Evolutionary conservation across 2,797 vertebrate genomes (phyloP).

Genomic region (Heliangelus exortis): DNA sequence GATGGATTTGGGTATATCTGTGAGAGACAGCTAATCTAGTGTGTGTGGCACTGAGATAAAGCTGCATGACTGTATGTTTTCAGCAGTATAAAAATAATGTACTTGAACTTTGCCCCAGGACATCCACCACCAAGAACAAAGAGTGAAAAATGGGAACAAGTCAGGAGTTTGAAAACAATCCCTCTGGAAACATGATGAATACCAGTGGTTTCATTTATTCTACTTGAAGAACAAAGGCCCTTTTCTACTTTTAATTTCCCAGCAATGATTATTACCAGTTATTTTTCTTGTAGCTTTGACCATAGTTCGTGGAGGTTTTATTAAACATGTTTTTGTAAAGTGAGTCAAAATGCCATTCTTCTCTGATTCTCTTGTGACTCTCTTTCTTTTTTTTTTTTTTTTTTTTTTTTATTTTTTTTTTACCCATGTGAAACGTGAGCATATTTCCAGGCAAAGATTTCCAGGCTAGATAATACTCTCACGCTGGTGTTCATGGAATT

Average conservation of each 20-base stretch:
- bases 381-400: background rate
- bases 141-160: slow-evolving; percentile 59
- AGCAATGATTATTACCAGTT: slow-evolving; percentile 70
- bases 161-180: slow-evolving; percentile 66
- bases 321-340: slow-evolving; percentile 64
- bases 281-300: slow-evolving; percentile 69
- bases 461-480: slow-evolving; percentile 42
- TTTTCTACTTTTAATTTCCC: slow-evolving; percentile 73
- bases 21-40: background rate
- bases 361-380: slow-evolving; percentile 28
- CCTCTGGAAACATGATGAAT: slow-evolving; percentile 68
- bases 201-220: slow-evolving; percentile 66
- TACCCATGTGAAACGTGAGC: slow-evolving; percentile 2
- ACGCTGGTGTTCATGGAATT: slow-evolving; percentile 20
- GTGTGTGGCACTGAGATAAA: background rate
- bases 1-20: fast-evolving
- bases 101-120: slow-evolving; percentile 39
- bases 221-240: slow-evolving; percentile 63
- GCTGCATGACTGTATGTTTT: background rate
- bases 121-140: slow-evolving; percentile 51
- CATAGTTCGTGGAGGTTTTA: slow-evolving; percentile 58
- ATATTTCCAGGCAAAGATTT: slow-evolving; percentile 49
- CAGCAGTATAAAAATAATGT: background rate
- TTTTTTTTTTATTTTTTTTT: background rate
- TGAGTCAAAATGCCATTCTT: slow-evolving; percentile 58